Base-by-base conservation (phyloP, 2,888 invertebrate genomes). In the Malacosoma neustria region DNA sequence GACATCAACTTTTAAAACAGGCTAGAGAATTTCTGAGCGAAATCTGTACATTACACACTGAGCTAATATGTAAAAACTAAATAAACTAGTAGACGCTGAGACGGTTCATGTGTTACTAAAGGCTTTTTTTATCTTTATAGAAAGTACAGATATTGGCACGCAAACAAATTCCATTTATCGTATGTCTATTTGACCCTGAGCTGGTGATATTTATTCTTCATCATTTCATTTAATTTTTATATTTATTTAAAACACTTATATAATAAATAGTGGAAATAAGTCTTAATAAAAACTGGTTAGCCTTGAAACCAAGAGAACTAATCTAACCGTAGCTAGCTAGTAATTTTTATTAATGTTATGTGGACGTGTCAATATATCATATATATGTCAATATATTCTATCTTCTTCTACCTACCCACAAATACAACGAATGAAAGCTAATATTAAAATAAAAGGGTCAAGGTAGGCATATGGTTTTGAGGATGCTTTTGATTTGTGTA, bases 241-340 rank as follows among this genome's bases (percentile, higher is more conserved):
- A n/a, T n/a, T n/a, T n/a, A n/a, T n/a, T n/a, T n/a, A n/a, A n/a
- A n/a, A n/a, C n/a, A n/a, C n/a, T n/a, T n/a, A n/a, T n/a, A n/a
- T n/a, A n/a, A n/a, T n/a, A n/a, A 22, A 22, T 22, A 7, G 22
- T 22, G 2, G 9, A 22, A 22, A 22, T 22, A 7, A 22, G 22
- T 9, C 5, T 22, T 22, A 5, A 22, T 7, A 22, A 7, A 22
- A 22, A 22, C 22, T 9, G 9, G 22, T 22, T 22, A 22, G 22
- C 42, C 36, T 13, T 34, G 35, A 34, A 49, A 46, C 39, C 45
- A 45, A n/a, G n/a, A n/a, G n/a, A n/a, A n/a, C n/a, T n/a, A n/a
- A n/a, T n/a, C n/a, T n/a, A n/a, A n/a, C n/a, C n/a, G n/a, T n/a
- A n/a, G n/a, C n/a, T n/a, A n/a, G n/a, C n/a, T n/a, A n/a, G n/a